These are phyloP conservation scores for Phyllostomus discolor DNA, from an alignment of 2,113 vertebrate species.

Conservation along the genomic window DNA sequence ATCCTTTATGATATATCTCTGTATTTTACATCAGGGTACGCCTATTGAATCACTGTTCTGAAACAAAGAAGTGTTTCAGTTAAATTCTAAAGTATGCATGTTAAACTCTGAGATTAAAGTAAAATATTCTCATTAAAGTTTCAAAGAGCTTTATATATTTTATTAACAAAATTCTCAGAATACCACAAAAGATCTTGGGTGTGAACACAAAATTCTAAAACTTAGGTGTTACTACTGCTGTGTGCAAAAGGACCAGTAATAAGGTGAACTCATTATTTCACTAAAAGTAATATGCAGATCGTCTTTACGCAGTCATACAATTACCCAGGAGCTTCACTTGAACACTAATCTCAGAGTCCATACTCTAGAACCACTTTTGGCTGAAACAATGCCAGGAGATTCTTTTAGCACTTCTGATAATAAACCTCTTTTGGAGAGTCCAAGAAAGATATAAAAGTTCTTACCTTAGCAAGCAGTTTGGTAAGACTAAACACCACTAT, in stretches of 20 bases:
- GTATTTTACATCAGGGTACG: background rate
- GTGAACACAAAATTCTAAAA: background rate
- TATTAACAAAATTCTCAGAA: conserved; percentile 6
- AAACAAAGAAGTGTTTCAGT: background rate
- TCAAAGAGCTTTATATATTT: background rate
- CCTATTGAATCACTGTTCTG: background rate
- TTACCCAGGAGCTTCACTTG: background rate
- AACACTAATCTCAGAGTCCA: background rate
- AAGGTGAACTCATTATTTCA: background rate
- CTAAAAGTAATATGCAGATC: conserved; percentile 4
- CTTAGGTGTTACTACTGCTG: background rate
- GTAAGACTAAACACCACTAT: background rate
- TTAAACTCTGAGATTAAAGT: background rate
- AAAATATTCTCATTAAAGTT: background rate
- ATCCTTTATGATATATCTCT: background rate
- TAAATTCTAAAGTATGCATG: background rate
- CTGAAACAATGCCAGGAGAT: conserved; percentile 2
- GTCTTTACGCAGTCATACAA: background rate
- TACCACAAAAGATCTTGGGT: background rate
- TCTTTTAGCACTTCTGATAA: conserved; percentile 10
- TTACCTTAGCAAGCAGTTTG: conserved; percentile 31
- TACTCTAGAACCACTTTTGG: conserved; percentile 8
- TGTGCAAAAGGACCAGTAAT: background rate
- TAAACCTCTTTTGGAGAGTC: background rate
- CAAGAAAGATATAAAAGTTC: conserved; percentile 27